Percentiles rank a stretch among this genome's conserved stretches.
Evolutionary conservation across 1,140 invertebrate genomes (phyloP).

Genomic region (Gonatopus flavifemur): DNA sequence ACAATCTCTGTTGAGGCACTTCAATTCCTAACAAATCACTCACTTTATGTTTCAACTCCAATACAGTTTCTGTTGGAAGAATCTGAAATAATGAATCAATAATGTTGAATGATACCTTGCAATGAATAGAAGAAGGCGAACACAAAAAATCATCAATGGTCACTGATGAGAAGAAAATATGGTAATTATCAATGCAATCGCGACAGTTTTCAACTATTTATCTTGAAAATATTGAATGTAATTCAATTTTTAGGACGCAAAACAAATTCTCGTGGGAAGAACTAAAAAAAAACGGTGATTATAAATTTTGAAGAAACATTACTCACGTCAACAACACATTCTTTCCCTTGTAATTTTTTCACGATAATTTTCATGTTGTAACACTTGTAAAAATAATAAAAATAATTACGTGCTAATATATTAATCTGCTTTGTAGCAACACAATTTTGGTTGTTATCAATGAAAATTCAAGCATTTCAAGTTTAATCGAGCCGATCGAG

Average conservation of each 20-base stretch:
- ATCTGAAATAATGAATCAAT: constrained; percentile 31
- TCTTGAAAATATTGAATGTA: no score
- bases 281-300: neutral
- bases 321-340: constrained; percentile 48
- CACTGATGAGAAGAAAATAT: no score
- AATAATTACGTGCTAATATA: neutral
- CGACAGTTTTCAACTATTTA: no score
- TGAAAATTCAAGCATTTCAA: constrained; percentile 25
- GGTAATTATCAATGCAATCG: no score
- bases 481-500: no score
- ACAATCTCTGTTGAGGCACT: constrained; percentile 47
- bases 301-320: neutral
- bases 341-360: constrained; percentile 45
- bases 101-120: neutral
- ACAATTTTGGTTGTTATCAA: neutral
- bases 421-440: constrained; percentile 22
- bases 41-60: constrained; percentile 50
- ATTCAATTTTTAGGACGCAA: no score
- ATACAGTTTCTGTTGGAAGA: constrained; percentile 46
- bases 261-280: no score
- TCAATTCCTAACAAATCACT: constrained; percentile 46
- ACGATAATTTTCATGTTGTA: constrained; percentile 45
- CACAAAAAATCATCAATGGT: no score
- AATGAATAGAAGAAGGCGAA: no score
- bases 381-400: neutral